Conservation (phyloP, 2,888 invertebrate species). For the Meganola albula region DNA sequence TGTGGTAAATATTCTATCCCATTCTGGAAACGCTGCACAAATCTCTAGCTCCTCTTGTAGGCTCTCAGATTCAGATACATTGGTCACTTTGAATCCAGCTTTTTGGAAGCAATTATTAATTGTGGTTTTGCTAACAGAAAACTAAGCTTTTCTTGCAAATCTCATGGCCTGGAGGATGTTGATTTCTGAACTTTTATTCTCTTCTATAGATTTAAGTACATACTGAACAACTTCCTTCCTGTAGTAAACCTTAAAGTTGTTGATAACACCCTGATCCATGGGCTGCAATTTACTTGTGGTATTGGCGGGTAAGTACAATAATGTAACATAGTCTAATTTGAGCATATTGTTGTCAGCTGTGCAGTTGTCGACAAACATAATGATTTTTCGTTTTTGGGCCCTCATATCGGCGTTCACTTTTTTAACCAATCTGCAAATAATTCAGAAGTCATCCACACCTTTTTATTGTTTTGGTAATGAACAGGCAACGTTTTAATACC, state of each 20-base stretch:
- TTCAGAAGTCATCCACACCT: conserved; percentile 22
- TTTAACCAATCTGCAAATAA: conserved; percentile 11
- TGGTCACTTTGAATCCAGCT: conserved; percentile 7
- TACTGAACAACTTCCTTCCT: conserved; percentile 19
- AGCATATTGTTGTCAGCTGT: conserved; percentile 17
- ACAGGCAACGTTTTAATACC: conserved; percentile 18
- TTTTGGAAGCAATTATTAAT: conserved; percentile 4
- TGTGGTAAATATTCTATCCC: conserved; percentile 6
- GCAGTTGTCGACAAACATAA: conserved; percentile 20
- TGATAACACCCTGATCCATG: conserved; percentile 17
- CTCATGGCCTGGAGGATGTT: conserved; percentile 8
- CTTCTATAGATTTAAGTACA: conserved; percentile 16
- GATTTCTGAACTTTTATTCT: conserved; percentile 13
- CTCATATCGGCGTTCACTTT: conserved; percentile 6
- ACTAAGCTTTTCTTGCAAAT: conserved; percentile 8
- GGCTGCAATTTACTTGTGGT: conserved; percentile 20
- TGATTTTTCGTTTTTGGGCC: conserved; percentile 13
- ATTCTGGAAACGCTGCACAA: conserved; percentile 4
- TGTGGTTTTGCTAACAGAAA: conserved; percentile 7
- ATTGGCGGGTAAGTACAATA: conserved; percentile 15
- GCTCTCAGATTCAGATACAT: conserved; percentile 4
- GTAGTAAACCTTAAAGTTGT: conserved; percentile 19
- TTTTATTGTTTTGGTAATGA: conserved; percentile 20
- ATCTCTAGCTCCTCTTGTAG: conserved; percentile 1
- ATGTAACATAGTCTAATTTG: conserved; percentile 9